Conservation (phyloP, 2,113 vertebrate genomes). For the Athene noctua region DNA sequence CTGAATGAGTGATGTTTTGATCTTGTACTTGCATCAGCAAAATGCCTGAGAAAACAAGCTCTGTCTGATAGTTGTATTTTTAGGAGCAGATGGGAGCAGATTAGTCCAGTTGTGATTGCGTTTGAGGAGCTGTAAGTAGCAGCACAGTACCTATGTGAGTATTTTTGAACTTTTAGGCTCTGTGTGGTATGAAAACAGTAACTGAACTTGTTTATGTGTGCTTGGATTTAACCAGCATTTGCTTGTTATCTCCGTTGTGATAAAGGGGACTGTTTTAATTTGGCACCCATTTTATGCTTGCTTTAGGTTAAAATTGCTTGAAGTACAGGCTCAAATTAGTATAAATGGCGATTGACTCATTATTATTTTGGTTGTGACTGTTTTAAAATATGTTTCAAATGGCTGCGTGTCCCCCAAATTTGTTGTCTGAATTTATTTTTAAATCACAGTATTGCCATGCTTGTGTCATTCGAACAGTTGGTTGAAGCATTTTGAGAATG, state of each 20-base stretch:
- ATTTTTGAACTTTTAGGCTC: background rate
- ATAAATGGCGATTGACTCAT: background rate
- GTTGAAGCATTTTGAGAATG: background rate
- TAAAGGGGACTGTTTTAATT: background rate
- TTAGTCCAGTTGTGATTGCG: background rate
- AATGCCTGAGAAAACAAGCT: background rate
- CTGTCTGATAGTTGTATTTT: background rate
- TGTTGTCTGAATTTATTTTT: background rate
- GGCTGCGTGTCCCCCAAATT: background rate
- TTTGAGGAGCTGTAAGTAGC: background rate
- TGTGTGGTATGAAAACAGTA: background rate
- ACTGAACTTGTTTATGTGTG: background rate
- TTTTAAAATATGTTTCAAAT: background rate
- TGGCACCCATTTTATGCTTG: accelerated
- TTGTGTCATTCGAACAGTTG: background rate
- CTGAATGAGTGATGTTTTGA: background rate
- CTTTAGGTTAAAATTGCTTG: background rate
- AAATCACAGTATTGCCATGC: background rate
- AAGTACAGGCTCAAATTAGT: background rate
- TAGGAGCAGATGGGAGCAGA: background rate
- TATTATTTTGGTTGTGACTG: background rate
- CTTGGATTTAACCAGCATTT: background rate
- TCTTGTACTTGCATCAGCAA: background rate
- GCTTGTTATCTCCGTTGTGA: background rate
- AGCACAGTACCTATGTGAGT: background rate